Conservation (phyloP, 2,797 vertebrate genomes). For the Oreochromis mossambicus region DNA sequence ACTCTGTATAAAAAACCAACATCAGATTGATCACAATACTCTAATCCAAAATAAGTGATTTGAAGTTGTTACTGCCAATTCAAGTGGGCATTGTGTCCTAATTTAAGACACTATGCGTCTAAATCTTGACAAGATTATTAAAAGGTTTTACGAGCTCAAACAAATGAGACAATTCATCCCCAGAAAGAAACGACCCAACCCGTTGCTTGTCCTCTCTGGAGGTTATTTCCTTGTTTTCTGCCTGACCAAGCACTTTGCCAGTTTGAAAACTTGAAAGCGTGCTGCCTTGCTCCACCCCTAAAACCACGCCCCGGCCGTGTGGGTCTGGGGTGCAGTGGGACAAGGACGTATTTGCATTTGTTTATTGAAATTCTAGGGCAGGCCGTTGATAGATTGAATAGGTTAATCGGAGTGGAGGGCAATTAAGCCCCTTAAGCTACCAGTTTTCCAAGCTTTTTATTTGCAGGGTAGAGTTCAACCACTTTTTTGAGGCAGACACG, state of each 20-base stretch:
- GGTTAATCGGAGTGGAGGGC: conserved; percentile 29
- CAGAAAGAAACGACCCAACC: not conserved
- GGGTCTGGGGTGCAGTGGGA: not conserved
- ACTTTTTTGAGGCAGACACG: not conserved
- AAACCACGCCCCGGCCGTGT: conserved; percentile 50
- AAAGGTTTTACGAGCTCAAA: not conserved
- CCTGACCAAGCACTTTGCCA: conserved; percentile 20
- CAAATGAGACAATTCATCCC: not conserved
- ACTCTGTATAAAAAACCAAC: conserved; percentile 4
- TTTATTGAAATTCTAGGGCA: conserved; percentile 25
- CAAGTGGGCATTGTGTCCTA: not conserved
- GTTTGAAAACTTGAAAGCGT: conserved; percentile 65
- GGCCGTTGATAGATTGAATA: conserved; percentile 5
- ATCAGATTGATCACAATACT: conserved; percentile 35
- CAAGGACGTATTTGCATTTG: conserved; percentile 39
- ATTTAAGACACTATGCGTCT: not conserved
- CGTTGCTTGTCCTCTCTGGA: not conserved
- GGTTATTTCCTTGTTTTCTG: conserved; percentile 41
- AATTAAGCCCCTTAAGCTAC: not conserved
- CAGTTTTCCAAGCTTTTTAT: not conserved
- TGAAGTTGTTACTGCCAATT: not conserved
- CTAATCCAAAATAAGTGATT: not conserved
- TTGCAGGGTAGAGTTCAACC: not conserved
- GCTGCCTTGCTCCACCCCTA: not conserved
- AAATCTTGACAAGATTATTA: not conserved